Conservation (phyloP, 2,888 invertebrate species). For the Drosophila fungiperda region DNA sequence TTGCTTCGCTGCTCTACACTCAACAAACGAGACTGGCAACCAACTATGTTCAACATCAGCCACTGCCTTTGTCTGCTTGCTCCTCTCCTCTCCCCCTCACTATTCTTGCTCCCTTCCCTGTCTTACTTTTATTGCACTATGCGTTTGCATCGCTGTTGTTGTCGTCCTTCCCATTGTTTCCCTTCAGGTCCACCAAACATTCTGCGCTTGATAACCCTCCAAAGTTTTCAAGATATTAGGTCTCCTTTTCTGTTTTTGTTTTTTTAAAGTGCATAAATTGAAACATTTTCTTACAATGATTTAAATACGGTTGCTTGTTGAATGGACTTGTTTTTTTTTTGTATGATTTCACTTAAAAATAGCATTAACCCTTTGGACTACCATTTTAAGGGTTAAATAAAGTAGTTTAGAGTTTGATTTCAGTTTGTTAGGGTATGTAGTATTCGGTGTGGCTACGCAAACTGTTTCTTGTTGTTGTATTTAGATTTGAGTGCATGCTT, state of each 20-base stretch:
- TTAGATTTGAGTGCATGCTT: conserved; percentile 52
- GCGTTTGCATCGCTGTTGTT: conserved; percentile 42
- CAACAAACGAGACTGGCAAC: conserved; percentile 42
- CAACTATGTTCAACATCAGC: conserved; percentile 70
- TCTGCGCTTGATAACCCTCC: conserved; percentile 42
- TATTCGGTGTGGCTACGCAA: not conserved
- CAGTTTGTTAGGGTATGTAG: conserved; percentile 17
- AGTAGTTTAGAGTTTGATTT: not conserved
- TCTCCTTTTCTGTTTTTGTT: not conserved
- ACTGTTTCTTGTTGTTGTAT: conserved; percentile 36
- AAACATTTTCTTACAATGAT: conserved; percentile 1
- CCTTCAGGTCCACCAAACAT: conserved; percentile 62
- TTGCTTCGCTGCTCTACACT: not conserved
- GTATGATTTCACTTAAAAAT: not conserved
- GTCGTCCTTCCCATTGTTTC: conserved; percentile 53
- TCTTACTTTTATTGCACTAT: conserved; percentile 35
- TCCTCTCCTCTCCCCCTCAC: conserved; percentile 12
- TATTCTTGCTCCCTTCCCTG: not conserved
- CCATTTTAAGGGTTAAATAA: not conserved
- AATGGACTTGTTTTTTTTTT: not conserved
- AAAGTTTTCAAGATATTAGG: not conserved
- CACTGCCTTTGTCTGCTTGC: conserved; percentile 50
- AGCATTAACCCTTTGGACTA: not conserved
- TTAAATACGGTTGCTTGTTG: not conserved
- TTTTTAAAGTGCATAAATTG: not conserved